Base-by-base conservation (phyloP, 2,797 vertebrate genomes). In the Ctenosaura bakeri region DNA sequence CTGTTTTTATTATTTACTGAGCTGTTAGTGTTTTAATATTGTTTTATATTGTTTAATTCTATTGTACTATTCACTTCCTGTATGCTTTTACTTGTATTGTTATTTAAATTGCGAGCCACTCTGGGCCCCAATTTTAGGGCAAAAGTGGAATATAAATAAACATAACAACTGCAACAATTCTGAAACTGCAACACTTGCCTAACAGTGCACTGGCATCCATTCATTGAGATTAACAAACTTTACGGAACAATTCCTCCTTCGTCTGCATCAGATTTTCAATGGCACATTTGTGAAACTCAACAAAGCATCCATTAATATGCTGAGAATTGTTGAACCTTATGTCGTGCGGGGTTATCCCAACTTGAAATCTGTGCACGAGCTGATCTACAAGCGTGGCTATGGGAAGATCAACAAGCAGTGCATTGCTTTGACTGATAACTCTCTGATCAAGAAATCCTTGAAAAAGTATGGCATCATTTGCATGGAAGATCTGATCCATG, bases 341-440 rank as follows among this genome's bases (percentile, higher is more conserved):
- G n/a, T n/a, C n/a, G n/a, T n/a, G n/a, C n/a, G n/a, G n/a, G n/a
- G 99, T 62, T 99, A 99, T 86, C 99, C 99, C 95, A 99, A 99
- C 95, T 97, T 99, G 96, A 99, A 99, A 96, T 99, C 99, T 85
- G 99, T 99, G 89, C 98, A 99, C 4, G 98, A 99, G 64, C 95
- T 99, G 88, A 98, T 99, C 97, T 99, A 99, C 97, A 99, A 99
- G 92, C 99, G 99, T 89, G 99, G 99, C 22, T 98, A 97, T 0
- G 98, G 99, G 95, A 99, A 98, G 96, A 98, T 99, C 96, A 98
- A 97, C 92, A 99, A 99, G 96, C 98, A 98, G 94, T 98, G 99
- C 90, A 98, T 99, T 87, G 98, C 98, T 87, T 97, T 99, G 93
- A 98, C 98, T 10, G 98, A 99, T 95, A 99, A 99, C 42, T 90